Conservation (phyloP, 2,797 vertebrate species). For the Halcyon smyrnensis region DNA sequence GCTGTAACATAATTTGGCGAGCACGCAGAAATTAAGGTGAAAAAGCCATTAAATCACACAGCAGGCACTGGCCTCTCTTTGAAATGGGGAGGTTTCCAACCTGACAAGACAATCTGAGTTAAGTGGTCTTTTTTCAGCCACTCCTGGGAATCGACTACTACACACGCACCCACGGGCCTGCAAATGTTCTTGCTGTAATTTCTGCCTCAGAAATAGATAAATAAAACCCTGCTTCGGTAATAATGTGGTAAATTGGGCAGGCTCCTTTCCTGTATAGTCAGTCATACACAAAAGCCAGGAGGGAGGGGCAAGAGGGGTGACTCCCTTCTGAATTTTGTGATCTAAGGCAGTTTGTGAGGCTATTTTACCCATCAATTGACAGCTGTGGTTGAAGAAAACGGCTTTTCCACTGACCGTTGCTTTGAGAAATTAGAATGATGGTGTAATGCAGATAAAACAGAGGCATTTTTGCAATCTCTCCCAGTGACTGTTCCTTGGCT, state of each 20-base stretch:
- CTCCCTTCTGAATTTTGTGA: not conserved
- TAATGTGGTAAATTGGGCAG: not conserved
- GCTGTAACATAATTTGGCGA: not conserved
- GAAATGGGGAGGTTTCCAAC: not conserved
- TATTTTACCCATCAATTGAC: constrained; percentile 42
- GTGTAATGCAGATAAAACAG: constrained; percentile 74
- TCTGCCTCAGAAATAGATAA: not conserved
- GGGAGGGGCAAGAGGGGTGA: not conserved
- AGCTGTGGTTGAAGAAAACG: constrained; percentile 35
- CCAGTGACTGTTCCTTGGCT: constrained; percentile 78
- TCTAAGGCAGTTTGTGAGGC: not conserved
- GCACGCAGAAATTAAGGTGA: not conserved
- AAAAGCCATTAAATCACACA: not conserved
- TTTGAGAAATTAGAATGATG: constrained; percentile 66
- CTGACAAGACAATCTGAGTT: not conserved
- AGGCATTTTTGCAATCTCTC: constrained; percentile 73
- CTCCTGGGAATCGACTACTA: not conserved
- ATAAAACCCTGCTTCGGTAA: not conserved
- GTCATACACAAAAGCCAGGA: not conserved
- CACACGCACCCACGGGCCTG: not conserved
- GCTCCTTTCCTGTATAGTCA: not conserved
- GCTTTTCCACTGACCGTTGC: constrained; percentile 22
- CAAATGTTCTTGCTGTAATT: not conserved
- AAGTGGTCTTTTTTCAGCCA: not conserved
- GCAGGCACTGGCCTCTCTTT: not conserved